These are phyloP conservation scores for Ernsta delagoae DNA, from an alignment of 2,888 invertebrate genomes.

Conservation along the genomic window DNA sequence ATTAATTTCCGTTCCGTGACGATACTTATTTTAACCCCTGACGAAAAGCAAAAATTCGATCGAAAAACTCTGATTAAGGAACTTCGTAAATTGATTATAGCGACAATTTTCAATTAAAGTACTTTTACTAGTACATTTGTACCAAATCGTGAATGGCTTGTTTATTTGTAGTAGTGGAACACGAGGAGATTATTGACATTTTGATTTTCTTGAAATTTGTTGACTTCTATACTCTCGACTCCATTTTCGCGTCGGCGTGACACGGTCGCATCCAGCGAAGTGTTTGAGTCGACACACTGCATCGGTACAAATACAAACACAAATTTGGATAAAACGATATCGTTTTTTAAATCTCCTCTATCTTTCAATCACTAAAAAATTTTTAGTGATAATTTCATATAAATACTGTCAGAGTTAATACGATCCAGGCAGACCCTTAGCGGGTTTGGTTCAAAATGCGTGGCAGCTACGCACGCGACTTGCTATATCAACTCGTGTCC, in stretches of 20 bases:
- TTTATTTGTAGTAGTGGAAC: too few relatives aligned
- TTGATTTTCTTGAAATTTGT: slow-evolving; percentile 10
- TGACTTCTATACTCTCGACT: slow-evolving; percentile 18
- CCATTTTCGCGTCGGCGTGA: slow-evolving; percentile 21
- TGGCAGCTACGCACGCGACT: slow-evolving; percentile 25
- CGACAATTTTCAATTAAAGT: too few relatives aligned
- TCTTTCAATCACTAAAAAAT: not conserved
- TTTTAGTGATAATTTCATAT: not conserved
- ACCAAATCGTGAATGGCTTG: slow-evolving; percentile 28
- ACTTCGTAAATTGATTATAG: too few relatives aligned
- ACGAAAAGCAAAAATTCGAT: not conserved
- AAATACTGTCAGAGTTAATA: not conserved
- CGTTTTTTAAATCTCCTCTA: not conserved
- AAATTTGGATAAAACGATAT: slow-evolving; percentile 1
- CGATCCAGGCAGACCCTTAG: not conserved
- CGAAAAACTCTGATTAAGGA: too few relatives aligned
- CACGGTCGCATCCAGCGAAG: not conserved
- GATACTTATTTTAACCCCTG: not conserved
- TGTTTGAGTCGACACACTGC: slow-evolving; percentile 8
- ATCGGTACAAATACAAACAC: not conserved
- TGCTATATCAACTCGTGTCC: slow-evolving; percentile 8
- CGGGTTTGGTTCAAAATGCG: slow-evolving; percentile 35
- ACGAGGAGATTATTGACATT: not conserved
- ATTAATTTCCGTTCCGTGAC: not conserved
- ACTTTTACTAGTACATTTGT: not conserved